phyloP scores from a whole-genome alignment of 2,888 invertebrate genomes.

The Folsomia manolachei region DNA sequence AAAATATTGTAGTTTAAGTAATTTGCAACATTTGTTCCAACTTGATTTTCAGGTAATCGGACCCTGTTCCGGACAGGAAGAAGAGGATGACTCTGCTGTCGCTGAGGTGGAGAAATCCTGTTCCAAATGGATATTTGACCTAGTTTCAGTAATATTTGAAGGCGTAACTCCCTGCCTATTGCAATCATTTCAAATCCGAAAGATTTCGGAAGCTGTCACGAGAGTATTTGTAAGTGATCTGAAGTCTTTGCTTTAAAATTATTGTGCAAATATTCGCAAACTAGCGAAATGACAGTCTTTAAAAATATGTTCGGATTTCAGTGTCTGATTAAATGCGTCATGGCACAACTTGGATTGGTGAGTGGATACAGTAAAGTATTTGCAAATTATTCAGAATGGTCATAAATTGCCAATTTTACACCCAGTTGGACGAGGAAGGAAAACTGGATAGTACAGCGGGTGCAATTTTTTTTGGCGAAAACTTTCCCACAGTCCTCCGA shows the following conservation, averaged over 20 bases:
- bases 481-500: background rate
- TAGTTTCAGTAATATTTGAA: background rate
- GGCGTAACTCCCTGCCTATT: background rate
- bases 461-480: background rate
- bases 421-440: background rate
- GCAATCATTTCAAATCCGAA: background rate
- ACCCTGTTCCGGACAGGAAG: no score
- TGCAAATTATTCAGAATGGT: no score
- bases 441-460: background rate
- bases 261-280: background rate
- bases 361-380: no score
- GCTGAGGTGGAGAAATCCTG: conserved; percentile 3
- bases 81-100: no score
- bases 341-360: no score
- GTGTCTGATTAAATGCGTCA: no score
- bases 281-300: background rate
- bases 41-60: no score
- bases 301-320: no score
- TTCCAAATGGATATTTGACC: background rate
- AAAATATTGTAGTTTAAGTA: no score
- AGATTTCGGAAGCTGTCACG: background rate
- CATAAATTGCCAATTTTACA: no score
- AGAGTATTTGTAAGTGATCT: background rate
- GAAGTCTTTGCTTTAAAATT: background rate
- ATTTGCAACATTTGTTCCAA: no score